Evolutionary conservation across 2,797 vertebrate genomes (phyloP), one percentile per base, ranked within the genome.

Genomic region (Epinephelus malabaricus): DNA sequence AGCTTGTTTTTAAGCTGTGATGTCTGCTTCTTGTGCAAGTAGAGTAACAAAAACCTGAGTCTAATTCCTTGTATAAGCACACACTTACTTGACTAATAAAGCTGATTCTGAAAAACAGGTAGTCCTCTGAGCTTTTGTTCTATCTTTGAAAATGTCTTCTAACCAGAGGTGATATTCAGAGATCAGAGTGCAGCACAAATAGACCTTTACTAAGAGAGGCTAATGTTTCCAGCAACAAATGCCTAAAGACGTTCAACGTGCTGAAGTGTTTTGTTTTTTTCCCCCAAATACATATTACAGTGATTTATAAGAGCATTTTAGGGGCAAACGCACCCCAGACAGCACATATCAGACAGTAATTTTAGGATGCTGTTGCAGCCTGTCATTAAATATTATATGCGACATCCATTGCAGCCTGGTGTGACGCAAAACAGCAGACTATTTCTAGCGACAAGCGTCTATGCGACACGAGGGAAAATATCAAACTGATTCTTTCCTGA

Each of bases 311-410:
- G 46, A 63, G 63, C 27, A 49, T 69, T 56, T 81, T 56, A 21
- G 11, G n/a, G 3, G n/a, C 34, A 43, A 64, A 66, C 30, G 17
- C 69, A 56, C 50, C 43, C 43, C 60, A 79, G 69, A 62, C 15
- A 53, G 43, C 15, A 25, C 27, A 58, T 62, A 82, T 25, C 34
- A 61, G 53, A 30, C 14, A 27, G 64, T 66, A 58, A 51, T 75
- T 81, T 77, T 73, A 77, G 59, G 49, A 54, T 21, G 23, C 23
- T 1, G 13, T 58, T 54, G 50, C 63, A 34, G 19, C 72, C 62
- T 76, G 64, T 78, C 73, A 60, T 83, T 69, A 71, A 66, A 75
- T 63, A 74, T 79, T 60, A 79, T 43, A 2, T 54, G 65, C 51
- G 46, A 40, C 50, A 66, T 81, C 47, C 25, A 65, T 23, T 82